Conservation (phyloP, 2,797 vertebrate genomes). For the Dendrocincla tyrannina region DNA sequence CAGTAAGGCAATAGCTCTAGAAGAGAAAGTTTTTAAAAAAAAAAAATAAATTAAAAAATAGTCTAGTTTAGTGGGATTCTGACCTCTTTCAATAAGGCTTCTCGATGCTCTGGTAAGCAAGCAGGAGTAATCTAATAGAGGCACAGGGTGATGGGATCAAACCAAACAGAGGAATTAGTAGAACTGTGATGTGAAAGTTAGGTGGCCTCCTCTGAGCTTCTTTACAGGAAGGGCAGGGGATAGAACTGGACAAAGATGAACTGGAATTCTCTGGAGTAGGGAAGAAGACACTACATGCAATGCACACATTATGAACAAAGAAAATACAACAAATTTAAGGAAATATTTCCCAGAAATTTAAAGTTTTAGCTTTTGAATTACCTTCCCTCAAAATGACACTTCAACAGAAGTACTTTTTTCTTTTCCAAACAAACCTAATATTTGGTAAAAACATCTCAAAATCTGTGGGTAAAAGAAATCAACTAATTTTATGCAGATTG, state of each 20-base stretch:
- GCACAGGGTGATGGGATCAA: background rate
- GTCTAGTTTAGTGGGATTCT: background rate
- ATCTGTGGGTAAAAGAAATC: background rate
- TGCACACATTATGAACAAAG: background rate
- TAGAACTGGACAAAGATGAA: background rate
- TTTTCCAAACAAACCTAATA: background rate
- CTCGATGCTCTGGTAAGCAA: background rate
- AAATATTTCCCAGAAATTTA: background rate
- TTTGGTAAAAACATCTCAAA: background rate
- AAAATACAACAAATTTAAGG: background rate
- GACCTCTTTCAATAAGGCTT: background rate
- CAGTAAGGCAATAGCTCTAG: background rate
- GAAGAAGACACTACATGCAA: background rate
- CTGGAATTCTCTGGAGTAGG: background rate
- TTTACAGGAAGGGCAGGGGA: background rate
- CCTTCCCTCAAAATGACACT: background rate
- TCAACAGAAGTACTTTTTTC: background rate
- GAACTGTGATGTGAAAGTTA: background rate
- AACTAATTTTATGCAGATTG: background rate
- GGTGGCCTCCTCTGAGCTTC: background rate
- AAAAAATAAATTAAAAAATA: background rate
- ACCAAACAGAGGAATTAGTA: background rate
- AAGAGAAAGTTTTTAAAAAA: background rate
- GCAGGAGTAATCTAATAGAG: background rate
- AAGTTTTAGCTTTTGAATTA: background rate